These are phyloP conservation scores for Dasyurus viverrinus DNA, from an alignment of 2,113 vertebrate species.

Conservation along the genomic window DNA sequence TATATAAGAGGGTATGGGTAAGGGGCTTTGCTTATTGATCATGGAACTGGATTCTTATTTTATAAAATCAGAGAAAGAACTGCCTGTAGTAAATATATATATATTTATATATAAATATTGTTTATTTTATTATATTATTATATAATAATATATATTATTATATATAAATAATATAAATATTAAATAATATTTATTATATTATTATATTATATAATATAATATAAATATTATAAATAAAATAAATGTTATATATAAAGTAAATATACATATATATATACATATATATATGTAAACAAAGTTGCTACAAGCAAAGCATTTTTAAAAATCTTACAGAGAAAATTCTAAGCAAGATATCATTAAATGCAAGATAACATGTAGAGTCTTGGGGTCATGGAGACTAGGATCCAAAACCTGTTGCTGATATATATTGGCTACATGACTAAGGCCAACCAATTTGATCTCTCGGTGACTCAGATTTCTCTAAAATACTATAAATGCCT, in stretches of 20 bases:
- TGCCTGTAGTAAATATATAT: neutral
- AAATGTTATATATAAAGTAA: too few relatives aligned
- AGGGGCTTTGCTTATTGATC: neutral
- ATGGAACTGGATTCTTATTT: neutral
- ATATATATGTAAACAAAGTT: neutral
- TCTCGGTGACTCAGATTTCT: neutral
- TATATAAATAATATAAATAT: too few relatives aligned
- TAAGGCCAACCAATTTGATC: neutral
- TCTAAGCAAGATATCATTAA: neutral
- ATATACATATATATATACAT: too few relatives aligned
- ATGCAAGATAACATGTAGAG: neutral
- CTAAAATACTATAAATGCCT: neutral
- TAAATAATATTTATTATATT: too few relatives aligned
- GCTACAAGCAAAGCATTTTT: neutral
- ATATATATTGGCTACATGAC: neutral
- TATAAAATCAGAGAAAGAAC: neutral
- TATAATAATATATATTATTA: too few relatives aligned
- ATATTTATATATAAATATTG: too few relatives aligned
- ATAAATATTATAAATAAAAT: too few relatives aligned
- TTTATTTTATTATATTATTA: too few relatives aligned
- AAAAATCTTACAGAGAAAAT: neutral
- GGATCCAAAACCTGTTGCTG: neutral
- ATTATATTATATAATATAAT: too few relatives aligned
- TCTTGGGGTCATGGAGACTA: neutral
- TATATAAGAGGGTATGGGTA: neutral